A percentile compares a stretch with the other conserved stretches of the same genome.
Conservation (phyloP, 2,888 invertebrate species). For the Drosophila parthenogenetica region DNA sequence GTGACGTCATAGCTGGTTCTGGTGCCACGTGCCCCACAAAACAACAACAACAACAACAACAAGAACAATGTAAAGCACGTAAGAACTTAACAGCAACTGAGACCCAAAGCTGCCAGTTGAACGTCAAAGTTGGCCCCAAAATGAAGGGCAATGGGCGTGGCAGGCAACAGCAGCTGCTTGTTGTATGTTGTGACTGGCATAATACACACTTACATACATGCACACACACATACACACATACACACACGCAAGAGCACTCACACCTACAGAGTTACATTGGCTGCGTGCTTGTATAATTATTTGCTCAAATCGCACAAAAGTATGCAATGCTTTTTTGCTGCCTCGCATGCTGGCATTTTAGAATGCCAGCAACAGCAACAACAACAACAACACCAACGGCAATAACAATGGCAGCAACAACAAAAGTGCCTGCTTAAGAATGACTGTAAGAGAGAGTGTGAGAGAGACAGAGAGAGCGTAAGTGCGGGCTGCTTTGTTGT, state of each 20-base stretch:
- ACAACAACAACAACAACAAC: not conserved
- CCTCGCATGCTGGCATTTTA: conserved; percentile 32
- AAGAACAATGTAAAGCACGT: conserved; percentile 3
- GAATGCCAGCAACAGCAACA: conserved; percentile 20
- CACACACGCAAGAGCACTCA: not conserved
- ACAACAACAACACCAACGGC: not conserved
- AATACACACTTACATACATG: conserved; percentile 28
- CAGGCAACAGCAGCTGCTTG: conserved; percentile 30
- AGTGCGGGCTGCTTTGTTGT: not conserved
- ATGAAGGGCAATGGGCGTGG: conserved; percentile 47
- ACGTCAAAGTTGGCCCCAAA: conserved; percentile 42
- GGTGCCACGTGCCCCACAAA: conserved; percentile 34
- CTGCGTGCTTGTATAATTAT: conserved; percentile 55
- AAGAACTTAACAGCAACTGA: conserved; percentile 13
- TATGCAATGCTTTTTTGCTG: conserved; percentile 54
- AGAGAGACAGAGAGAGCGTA: not conserved
- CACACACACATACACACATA: conserved; percentile 14
- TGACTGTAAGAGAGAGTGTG: not conserved
- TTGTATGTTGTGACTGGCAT: conserved; percentile 31
- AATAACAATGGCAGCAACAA: conserved; percentile 2
- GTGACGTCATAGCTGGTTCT: conserved; percentile 36
- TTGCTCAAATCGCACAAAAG: conserved; percentile 70
- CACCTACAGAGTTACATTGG: not conserved
- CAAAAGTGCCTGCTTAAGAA: conserved; percentile 25
- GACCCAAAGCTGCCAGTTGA: conserved; percentile 32